Conservation (phyloP, 2,797 vertebrate genomes). For the Petrocephalus sullivani region DNA sequence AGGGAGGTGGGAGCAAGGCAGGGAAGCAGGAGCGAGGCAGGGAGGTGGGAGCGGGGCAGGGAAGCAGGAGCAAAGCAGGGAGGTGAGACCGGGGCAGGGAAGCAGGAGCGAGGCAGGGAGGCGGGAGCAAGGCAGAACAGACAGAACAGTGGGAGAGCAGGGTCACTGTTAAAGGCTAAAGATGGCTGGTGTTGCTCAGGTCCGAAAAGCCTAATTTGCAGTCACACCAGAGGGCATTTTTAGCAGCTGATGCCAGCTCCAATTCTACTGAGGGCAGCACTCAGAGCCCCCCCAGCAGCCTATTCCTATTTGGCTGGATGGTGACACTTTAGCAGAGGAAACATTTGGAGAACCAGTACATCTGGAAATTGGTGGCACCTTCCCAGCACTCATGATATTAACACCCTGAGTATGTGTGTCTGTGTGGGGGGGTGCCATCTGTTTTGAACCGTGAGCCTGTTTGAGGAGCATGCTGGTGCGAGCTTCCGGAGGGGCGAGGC, state of each 20-base stretch:
- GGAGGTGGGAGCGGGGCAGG: slow-evolving; percentile 20
- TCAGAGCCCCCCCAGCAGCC: slow-evolving; percentile 5
- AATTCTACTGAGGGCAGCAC: slow-evolving; percentile 55
- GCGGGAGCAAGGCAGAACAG: too few species aligned
- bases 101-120: background rate
- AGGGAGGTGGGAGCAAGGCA: too few species aligned
- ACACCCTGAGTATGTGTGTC: background rate
- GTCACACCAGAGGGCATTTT: slow-evolving; percentile 52
- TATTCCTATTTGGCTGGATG: slow-evolving; percentile 24
- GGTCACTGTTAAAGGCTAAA: slow-evolving; percentile 25
- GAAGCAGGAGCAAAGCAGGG: slow-evolving; percentile 29
- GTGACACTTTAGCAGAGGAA: slow-evolving; percentile 25
- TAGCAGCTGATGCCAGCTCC: slow-evolving; percentile 58
- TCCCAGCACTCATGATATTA: slow-evolving; percentile 14
- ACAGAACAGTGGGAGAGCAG: slow-evolving; percentile 16
- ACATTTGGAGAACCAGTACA: slow-evolving; percentile 15
- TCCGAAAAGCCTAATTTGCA: slow-evolving; percentile 53
- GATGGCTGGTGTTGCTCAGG: slow-evolving; percentile 19
- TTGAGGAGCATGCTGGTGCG: background rate
- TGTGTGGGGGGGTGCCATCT: background rate
- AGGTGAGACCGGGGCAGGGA: too few species aligned
- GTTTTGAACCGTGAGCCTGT: background rate
- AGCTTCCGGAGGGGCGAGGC: background rate
- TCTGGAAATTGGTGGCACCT: slow-evolving; percentile 20
- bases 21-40: too few species aligned